phyloP scores from a whole-genome alignment of 2,888 invertebrate genomes.

The Salpingus planirostris region DNA sequence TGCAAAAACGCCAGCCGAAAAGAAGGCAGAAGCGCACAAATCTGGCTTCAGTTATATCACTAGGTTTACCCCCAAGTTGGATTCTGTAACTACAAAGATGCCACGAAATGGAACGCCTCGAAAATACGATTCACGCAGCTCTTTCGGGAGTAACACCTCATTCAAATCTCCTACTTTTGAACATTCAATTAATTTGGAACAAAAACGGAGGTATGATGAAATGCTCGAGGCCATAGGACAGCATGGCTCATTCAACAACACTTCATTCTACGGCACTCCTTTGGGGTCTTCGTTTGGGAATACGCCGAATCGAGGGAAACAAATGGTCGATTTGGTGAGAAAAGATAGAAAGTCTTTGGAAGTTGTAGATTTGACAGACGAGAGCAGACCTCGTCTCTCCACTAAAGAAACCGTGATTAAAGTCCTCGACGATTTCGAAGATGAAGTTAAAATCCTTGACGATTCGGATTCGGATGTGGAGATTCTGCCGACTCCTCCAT shows the following conservation, averaged over 20 bases:
- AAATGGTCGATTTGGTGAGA: conserved; percentile 18
- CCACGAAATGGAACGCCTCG: conserved; percentile 4
- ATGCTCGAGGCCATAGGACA: conserved; percentile 46
- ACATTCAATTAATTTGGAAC: conserved; percentile 49
- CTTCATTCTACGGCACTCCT: conserved; percentile 29
- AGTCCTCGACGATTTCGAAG: conserved; percentile 30
- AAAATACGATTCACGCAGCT: background rate
- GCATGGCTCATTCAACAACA: conserved; percentile 8
- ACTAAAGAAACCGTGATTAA: conserved; percentile 31
- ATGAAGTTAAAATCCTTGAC: conserved; percentile 28
- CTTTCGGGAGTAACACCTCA: conserved; percentile 3
- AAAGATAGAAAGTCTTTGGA: conserved; percentile 4
- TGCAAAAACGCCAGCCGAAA: too few species aligned
- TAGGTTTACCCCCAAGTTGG: conserved; percentile 7
- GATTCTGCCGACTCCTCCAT: conserved; percentile 32
- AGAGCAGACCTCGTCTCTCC: conserved; percentile 15
- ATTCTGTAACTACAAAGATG: conserved; percentile 4
- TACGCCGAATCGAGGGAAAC: conserved; percentile 10
- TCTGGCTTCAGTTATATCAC: conserved; percentile 21
- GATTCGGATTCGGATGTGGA: conserved; percentile 38
- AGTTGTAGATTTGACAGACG: conserved; percentile 11
- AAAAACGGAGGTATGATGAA: conserved; percentile 49
- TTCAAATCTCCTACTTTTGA: conserved; percentile 34
- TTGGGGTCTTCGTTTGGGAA: conserved; percentile 19
- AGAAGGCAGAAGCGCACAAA: conserved; percentile 21